Evolutionary conservation across 92 coral and sea anemone species (phyloP), one percentile per base, ranked within the genome.

Genomic region (Pocillopora meandrina): DNA sequence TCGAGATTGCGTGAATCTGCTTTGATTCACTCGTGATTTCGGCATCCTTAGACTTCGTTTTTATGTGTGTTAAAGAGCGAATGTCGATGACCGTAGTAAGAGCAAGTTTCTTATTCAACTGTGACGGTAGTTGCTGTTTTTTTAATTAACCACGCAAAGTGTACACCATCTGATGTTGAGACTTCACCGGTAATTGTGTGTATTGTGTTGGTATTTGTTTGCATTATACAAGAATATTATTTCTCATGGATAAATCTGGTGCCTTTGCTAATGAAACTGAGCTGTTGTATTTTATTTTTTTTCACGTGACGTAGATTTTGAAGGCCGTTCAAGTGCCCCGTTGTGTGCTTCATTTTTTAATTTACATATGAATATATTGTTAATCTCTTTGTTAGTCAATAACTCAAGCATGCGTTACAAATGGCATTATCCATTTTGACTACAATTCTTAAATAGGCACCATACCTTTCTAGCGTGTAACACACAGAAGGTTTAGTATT

Each of bases 341-440:
- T 70, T 81, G 85, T 70, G 56, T 15, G 11, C 15, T 16, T 19
- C 10, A 18, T 33, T 68, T 34, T 59, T 13, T 20, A 17, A 81
- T 81, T 81, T 69, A 59, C 85, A 81, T 81, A 81, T 70, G 56
- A 81, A 70, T 81, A 26, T 16, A 65, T 9, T 11, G 9, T 23
- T 17, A 20, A 42, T 55, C 14, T 60, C 10, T 42, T 59, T 65
- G 63, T 55, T 65, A 52, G 35, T 19, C 56, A 2, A 55, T 21
- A 13, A 79, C 10, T 36, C 69, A 35, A 16, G 70, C 20, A 70
- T 42, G 52, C 8, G 52, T 65, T 68, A 12, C 6, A 26, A 23
- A 26, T 68, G 72, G 49, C 17, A 65, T 59, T 58, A 55, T 26
- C 65, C 68, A 76, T 6, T 13, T 52, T 17, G 12, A 3, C 52